phyloP scores from a whole-genome alignment of 2,888 invertebrate genomes.

The Didymodactylos carnosus region DNA sequence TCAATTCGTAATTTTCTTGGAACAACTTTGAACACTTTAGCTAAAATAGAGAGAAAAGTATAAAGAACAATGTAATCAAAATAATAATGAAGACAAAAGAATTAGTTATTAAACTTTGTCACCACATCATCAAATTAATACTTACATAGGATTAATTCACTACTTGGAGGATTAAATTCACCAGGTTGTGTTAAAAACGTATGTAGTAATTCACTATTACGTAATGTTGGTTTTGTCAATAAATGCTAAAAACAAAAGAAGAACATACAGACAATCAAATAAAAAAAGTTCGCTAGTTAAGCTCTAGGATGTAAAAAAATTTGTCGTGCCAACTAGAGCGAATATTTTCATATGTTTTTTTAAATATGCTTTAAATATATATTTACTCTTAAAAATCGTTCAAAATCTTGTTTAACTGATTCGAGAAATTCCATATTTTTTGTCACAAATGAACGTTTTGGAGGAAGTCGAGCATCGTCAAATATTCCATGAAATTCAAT shows the following conservation, averaged over 20 bases:
- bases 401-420: neutral
- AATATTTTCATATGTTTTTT: no score
- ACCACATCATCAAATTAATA: no score
- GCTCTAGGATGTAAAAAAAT: no score
- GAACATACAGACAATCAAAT: no score
- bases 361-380: no score
- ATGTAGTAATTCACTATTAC: neutral
- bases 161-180: neutral
- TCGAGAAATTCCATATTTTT: neutral
- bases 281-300: no score
- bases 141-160: no score
- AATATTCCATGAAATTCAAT: neutral
- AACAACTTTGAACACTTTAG: neutral
- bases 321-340: no score
- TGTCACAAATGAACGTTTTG: neutral
- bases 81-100: no score
- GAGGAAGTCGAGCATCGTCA: neutral
- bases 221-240: neutral
- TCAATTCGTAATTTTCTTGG: neutral
- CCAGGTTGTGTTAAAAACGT: neutral
- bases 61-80: no score
- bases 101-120: no score
- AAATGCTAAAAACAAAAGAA: neutral
- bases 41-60: no score
- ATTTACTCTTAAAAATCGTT: neutral